These are phyloP conservation scores for Urophycis tenuis DNA, from an alignment of 2,797 vertebrate genomes.

Conservation along the genomic window DNA sequence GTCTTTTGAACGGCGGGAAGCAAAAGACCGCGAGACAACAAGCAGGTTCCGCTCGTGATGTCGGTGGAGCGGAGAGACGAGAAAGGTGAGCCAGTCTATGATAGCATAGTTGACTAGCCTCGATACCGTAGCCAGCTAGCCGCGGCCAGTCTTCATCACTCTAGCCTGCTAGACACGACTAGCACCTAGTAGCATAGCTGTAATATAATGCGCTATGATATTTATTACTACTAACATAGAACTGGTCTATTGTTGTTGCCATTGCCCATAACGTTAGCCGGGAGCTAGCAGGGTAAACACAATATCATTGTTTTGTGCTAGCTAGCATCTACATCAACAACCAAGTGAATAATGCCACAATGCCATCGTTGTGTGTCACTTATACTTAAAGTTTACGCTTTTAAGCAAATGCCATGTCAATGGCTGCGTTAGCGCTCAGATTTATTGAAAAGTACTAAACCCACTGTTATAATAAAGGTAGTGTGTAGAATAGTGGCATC, in stretches of 20 bases:
- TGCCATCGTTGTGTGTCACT: too few relatives aligned
- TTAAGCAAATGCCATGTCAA: too few relatives aligned
- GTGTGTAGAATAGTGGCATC: too few relatives aligned
- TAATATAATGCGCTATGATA: neutral
- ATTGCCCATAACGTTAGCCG: neutral
- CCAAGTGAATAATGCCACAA: neutral
- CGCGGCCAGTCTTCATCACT: neutral
- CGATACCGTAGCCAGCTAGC: neutral
- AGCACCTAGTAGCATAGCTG: neutral
- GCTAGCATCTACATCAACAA: neutral
- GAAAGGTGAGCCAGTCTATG: conserved; percentile 69
- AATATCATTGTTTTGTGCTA: neutral
- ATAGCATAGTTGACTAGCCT: neutral
- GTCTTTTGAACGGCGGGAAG: neutral
- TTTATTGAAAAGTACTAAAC: too few relatives aligned
- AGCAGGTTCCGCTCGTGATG: conserved; percentile 60
- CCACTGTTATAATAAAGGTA: too few relatives aligned
- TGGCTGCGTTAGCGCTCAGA: too few relatives aligned
- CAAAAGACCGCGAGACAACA: neutral
- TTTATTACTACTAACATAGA: neutral
- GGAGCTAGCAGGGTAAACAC: neutral
- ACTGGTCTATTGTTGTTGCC: neutral
- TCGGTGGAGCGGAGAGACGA: conserved; percentile 86
- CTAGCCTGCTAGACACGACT: neutral
- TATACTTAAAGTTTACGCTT: too few relatives aligned